Percentiles rank a stretch among this genome's conserved stretches.
Conservation (phyloP, 2,888 invertebrate genomes). For the Leptura quadrifasciata region DNA sequence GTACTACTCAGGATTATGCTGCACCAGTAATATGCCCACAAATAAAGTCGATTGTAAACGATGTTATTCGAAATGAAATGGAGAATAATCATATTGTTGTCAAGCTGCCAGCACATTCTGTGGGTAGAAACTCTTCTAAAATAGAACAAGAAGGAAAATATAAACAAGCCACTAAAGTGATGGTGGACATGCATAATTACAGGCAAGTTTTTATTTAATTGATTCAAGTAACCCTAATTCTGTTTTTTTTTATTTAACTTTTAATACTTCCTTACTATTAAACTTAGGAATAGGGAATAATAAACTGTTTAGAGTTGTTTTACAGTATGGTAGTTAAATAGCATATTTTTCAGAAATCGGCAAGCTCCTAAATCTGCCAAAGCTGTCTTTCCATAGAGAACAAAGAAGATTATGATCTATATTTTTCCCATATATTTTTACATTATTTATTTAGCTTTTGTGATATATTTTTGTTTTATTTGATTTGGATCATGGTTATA, state of each 20-base stretch:
- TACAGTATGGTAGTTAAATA: neutral
- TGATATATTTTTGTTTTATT: constrained; percentile 36
- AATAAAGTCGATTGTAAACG: constrained; percentile 81
- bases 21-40: constrained; percentile 83
- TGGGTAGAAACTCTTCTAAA: constrained; percentile 68
- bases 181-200: constrained; percentile 71
- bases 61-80: constrained; percentile 75
- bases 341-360: constrained; percentile 63
- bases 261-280: too few relatives aligned
- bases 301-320: neutral
- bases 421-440: constrained; percentile 36
- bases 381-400: constrained; percentile 59
- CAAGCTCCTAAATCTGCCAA: constrained; percentile 67
- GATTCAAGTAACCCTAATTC: neutral
- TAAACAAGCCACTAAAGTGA: constrained; percentile 70
- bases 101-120: constrained; percentile 70
- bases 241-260: neutral
- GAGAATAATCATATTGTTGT: constrained; percentile 69
- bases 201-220: constrained; percentile 60
- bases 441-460: constrained; percentile 36
- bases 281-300: too few relatives aligned
- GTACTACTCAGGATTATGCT: constrained; percentile 86
- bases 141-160: constrained; percentile 72
- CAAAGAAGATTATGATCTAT: constrained; percentile 19
- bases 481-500: constrained; percentile 34